Base-by-base conservation (phyloP, 2,113 vertebrate species). In the Megaceryle maxima region DNA sequence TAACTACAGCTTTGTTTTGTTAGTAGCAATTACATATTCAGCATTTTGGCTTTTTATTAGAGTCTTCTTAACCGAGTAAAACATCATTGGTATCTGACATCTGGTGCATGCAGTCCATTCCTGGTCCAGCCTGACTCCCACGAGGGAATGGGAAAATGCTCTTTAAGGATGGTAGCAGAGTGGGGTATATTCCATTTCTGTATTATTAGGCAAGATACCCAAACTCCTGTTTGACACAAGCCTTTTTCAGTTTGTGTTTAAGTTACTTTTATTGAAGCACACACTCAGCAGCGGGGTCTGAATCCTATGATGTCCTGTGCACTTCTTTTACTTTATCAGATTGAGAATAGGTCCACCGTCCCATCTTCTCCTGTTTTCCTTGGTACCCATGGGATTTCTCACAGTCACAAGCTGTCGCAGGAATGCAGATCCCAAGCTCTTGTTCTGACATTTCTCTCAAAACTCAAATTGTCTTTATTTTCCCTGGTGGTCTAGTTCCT, bases 401-500 rank as follows among this genome's bases (percentile, higher is more conserved):
- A 17, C 24, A 80, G 41, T 57, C 59, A 80, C 12, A 77, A 74
- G 33, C 31, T 74, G 33, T 62, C 93, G 50, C 39, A 86, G 82
- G 43, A 87, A 11, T 83, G 26, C 43, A 53, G 21, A 83, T 80
- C 68, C 33, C 29, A 83, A 75, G 51, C 51, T 94, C 83, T 83
- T 44, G 6, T 74, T 88, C 68, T 41, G 48, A 28, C 14, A 29
- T 88, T 87, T 75, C 56, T 88, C 56, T 90, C 29, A 78, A 80
- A 96, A 79, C 41, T 48, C 33, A 70, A 41, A 44, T 81, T 86
- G 44, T 72, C 76, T 74, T 96, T 92, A 31, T 88, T 88, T 88
- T 94, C 74, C 66, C 73, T 78, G 39, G 75, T 91, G 77, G 37
- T 92, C 77, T 94, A 79, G 66, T 76, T 96, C 80, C 73, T 93